phyloP scores from a whole-genome alignment of 2,888 invertebrate genomes.

The Panopea generosa region DNA sequence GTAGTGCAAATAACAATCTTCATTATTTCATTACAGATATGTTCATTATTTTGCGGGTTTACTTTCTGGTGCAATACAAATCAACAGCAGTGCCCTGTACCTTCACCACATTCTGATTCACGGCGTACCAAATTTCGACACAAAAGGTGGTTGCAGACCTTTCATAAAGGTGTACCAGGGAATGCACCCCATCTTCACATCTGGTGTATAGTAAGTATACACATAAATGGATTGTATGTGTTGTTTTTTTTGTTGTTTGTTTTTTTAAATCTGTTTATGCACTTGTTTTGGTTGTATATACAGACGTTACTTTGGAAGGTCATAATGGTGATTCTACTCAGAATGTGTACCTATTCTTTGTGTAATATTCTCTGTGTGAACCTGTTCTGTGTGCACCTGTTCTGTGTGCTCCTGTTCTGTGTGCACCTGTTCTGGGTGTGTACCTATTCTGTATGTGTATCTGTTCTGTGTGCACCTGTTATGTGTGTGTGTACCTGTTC shows the following conservation, averaged over 20 bases:
- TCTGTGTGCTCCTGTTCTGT: no score
- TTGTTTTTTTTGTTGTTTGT: no score
- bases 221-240: no score
- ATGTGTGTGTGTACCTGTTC: no score
- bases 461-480: no score
- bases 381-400: no score
- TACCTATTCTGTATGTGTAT: background rate
- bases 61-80: conserved; percentile 94
- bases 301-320: background rate
- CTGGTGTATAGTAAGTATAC: conserved; percentile 89
- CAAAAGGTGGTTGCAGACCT: conserved; percentile 87
- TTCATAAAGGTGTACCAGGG: conserved; percentile 93
- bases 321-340: no score
- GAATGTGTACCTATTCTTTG: no score
- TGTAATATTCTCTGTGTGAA: no score
- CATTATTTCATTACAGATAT: conserved; percentile 88
- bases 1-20: no score
- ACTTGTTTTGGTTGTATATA: background rate
- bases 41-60: conserved; percentile 96
- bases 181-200: conserved; percentile 94
- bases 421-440: no score
- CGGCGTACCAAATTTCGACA: conserved; percentile 91
- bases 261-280: no score
- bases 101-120: conserved; percentile 94
- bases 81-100: conserved; percentile 94